Percentiles rank a stretch among this genome's conserved stretches.
These are phyloP conservation scores for Idaea biselata DNA, from an alignment of 2,888 invertebrate genomes.

Conservation along the genomic window DNA sequence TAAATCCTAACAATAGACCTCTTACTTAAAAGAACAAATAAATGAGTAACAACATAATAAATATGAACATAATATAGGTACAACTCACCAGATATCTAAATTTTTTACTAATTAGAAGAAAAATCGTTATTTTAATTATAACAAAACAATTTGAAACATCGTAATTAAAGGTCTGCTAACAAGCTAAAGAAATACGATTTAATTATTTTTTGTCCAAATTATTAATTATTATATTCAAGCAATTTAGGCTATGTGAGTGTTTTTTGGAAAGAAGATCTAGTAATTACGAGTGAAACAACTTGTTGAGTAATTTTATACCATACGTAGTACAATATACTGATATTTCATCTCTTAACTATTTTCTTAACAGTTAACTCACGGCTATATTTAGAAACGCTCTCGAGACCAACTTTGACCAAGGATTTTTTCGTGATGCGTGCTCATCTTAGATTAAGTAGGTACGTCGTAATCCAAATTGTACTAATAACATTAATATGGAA, in stretches of 20 bases:
- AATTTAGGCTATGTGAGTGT: neutral
- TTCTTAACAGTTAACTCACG: too few species aligned
- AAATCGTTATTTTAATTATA: slow-evolving; percentile 13
- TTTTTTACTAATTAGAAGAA: slow-evolving; percentile 14
- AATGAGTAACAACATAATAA: slow-evolving; percentile 1
- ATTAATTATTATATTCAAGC: slow-evolving; percentile 9
- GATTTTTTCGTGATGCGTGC: too few species aligned
- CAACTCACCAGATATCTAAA: slow-evolving; percentile 5
- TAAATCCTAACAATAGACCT: too few species aligned
- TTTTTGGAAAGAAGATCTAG: neutral
- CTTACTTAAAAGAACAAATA: neutral
- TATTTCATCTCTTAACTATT: neutral
- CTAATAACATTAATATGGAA: too few species aligned
- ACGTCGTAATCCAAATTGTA: too few species aligned
- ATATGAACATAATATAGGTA: too few species aligned
- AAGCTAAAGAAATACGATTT: slow-evolving; percentile 3
- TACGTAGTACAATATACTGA: neutral
- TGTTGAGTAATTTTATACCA: neutral
- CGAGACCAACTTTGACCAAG: too few species aligned
- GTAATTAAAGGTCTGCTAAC: slow-evolving; percentile 12
- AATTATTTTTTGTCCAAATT: slow-evolving; percentile 9
- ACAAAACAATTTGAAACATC: slow-evolving; percentile 15
- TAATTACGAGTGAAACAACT: neutral
- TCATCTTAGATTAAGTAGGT: too few species aligned
- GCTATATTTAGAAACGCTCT: too few species aligned